phyloP scores from a whole-genome alignment of 1,140 invertebrate genomes.

The Caenorhabditis brenneri region DNA sequence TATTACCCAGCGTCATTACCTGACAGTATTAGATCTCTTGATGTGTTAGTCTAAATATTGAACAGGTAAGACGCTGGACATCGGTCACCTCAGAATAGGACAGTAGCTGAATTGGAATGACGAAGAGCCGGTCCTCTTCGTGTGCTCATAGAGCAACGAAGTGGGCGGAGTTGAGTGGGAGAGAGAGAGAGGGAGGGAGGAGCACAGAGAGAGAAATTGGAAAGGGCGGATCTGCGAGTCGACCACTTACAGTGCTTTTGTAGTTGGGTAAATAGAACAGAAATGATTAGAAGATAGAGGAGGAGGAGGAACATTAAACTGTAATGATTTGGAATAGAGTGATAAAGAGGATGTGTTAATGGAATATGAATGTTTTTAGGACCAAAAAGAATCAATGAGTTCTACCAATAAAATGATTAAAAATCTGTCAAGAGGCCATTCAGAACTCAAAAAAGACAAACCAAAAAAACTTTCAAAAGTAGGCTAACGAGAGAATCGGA shows the following conservation, averaged over 20 bases:
- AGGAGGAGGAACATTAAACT: neutral
- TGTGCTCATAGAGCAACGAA: conserved; percentile 19
- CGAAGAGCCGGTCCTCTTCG: neutral
- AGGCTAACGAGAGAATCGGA: too few relatives aligned
- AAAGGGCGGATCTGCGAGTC: too few relatives aligned
- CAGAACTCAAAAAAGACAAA: too few relatives aligned
- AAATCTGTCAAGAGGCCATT: too few relatives aligned
- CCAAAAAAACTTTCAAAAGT: too few relatives aligned
- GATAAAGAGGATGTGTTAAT: neutral
- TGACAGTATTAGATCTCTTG: conserved; percentile 36
- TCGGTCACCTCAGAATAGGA: conserved; percentile 24
- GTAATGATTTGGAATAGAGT: too few relatives aligned
- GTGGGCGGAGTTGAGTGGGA: conserved; percentile 12
- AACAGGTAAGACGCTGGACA: conserved; percentile 40
- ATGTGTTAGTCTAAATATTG: conserved; percentile 18
- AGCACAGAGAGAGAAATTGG: too few relatives aligned
- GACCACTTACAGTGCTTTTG: conserved; percentile 40
- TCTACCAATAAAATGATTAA: too few relatives aligned
- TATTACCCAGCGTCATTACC: conserved; percentile 25
- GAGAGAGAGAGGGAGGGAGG: neutral
- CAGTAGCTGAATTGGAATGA: conserved; percentile 36
- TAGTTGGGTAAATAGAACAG: conserved; percentile 17
- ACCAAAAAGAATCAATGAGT: too few relatives aligned
- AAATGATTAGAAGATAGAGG: neutral
- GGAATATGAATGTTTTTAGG: too few relatives aligned